phyloP scores from a whole-genome alignment of 23 tunicate genomes.

The Trididemnum clinides region DNA sequence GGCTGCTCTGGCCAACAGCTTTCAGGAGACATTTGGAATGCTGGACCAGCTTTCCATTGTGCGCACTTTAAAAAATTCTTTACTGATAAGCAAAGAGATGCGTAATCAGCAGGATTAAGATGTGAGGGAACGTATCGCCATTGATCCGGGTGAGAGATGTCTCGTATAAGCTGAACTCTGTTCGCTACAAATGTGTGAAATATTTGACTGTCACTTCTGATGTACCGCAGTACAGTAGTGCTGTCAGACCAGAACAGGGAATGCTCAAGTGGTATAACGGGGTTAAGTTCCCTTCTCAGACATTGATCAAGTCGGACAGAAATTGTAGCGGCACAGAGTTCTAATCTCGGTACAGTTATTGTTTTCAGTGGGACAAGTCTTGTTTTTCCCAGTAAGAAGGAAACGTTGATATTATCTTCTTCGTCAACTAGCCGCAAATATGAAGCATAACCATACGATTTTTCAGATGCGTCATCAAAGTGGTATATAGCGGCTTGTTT shows the following conservation, averaged over 20 bases:
- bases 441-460: constrained; percentile 55
- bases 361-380: constrained; percentile 48
- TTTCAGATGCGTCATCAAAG: constrained; percentile 59
- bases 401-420: constrained; percentile 20
- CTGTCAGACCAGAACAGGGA: constrained; percentile 64
- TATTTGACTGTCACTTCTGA: constrained; percentile 1
- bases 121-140: constrained; percentile 49
- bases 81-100: constrained; percentile 34
- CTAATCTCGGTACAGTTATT: constrained; percentile 44
- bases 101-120: constrained; percentile 47
- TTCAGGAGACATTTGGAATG: constrained; percentile 34
- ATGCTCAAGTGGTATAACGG: background rate
- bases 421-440: constrained; percentile 36
- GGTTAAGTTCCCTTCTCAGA: constrained; percentile 30
- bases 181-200: constrained; percentile 70
- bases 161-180: constrained; percentile 40
- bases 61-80: constrained; percentile 2
- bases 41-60: constrained; percentile 54
- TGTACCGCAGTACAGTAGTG: constrained; percentile 49
- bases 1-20: constrained; percentile 48
- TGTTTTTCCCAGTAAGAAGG: constrained; percentile 45
- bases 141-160: constrained; percentile 18
- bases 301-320: constrained; percentile 2
- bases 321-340: constrained; percentile 51
- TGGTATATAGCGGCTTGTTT: constrained; percentile 17